Evolutionary conservation across 2,797 vertebrate genomes (phyloP).

Genomic region (Acanthornis magna): DNA sequence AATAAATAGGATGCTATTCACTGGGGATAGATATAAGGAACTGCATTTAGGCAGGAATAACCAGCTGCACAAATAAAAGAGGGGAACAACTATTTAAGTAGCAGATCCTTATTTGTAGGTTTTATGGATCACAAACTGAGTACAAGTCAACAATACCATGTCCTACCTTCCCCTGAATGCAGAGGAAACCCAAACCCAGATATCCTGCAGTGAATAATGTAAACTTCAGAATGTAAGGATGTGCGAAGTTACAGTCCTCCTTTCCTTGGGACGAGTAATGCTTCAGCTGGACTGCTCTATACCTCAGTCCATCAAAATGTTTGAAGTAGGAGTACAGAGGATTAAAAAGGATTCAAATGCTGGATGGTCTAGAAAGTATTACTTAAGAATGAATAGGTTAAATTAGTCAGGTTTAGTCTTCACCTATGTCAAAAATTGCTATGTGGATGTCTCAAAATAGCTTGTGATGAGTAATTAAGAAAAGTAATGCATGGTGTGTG

Average conservation of each 20-base stretch:
- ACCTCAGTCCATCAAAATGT: background rate
- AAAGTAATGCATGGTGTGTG: background rate
- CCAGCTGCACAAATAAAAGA: background rate
- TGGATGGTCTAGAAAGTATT: background rate
- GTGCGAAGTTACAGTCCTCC: background rate
- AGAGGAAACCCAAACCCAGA: background rate
- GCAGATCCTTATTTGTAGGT: background rate
- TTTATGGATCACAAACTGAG: background rate
- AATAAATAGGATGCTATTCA: conserved; percentile 24
- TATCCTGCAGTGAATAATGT: background rate
- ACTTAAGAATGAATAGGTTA: background rate
- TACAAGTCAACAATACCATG: background rate
- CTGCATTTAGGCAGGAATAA: background rate
- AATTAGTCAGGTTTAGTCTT: background rate
- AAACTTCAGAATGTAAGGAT: background rate
- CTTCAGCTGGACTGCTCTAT: background rate
- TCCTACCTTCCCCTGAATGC: background rate
- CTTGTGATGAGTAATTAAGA: background rate
- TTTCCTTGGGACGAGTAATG: background rate
- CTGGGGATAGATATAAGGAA: background rate
- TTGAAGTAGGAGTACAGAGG: background rate
- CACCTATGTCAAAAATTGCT: background rate
- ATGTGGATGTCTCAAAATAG: background rate
- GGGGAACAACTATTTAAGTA: background rate
- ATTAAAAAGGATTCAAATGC: background rate